A percentile compares a stretch with the other conserved stretches of the same genome.
Evolutionary conservation across 2,888 invertebrate species (phyloP).

Genomic region (Trichogramma evanescens): DNA sequence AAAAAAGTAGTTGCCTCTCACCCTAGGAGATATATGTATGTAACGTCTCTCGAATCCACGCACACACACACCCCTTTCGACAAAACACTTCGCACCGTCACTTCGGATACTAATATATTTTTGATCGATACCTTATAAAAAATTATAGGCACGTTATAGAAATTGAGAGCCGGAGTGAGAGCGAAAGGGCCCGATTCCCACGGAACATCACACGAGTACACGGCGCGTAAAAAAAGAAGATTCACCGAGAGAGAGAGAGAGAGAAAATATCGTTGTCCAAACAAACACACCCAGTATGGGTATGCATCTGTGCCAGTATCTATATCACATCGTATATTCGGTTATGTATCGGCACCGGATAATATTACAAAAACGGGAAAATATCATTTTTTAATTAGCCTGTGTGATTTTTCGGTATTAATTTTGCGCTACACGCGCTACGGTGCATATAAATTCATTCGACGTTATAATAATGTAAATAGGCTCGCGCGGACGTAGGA

Average conservation of each 20-base stretch:
- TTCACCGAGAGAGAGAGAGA: conserved; percentile 13
- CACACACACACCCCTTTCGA: conserved; percentile 27
- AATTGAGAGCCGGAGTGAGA: neutral
- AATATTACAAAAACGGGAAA: too few species aligned
- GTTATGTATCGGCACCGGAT: too few species aligned
- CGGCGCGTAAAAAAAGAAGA: neutral
- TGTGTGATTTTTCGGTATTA: too few species aligned
- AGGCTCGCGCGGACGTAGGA: too few species aligned
- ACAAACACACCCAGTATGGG: conserved; percentile 42
- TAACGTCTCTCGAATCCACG: too few species aligned
- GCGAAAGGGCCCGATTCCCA: conserved; percentile 37
- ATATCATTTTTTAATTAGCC: too few species aligned
- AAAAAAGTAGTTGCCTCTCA: conserved; percentile 23
- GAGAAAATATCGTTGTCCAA: conserved; percentile 45
- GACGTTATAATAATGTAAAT: too few species aligned
- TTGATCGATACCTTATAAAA: conserved; percentile 40
- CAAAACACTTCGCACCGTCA: conserved; percentile 47
- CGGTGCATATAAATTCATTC: too few species aligned
- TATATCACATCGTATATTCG: too few species aligned
- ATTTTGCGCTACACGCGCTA: too few species aligned
- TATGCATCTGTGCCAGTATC: too few species aligned
- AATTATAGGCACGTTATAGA: conserved; percentile 20
- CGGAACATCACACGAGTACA: conserved; percentile 23
- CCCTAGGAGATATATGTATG: conserved; percentile 3
- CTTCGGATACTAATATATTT: conserved; percentile 47